These are phyloP conservation scores for Plebejus melissa DNA, from an alignment of 2,888 invertebrate genomes.

Conservation along the genomic window DNA sequence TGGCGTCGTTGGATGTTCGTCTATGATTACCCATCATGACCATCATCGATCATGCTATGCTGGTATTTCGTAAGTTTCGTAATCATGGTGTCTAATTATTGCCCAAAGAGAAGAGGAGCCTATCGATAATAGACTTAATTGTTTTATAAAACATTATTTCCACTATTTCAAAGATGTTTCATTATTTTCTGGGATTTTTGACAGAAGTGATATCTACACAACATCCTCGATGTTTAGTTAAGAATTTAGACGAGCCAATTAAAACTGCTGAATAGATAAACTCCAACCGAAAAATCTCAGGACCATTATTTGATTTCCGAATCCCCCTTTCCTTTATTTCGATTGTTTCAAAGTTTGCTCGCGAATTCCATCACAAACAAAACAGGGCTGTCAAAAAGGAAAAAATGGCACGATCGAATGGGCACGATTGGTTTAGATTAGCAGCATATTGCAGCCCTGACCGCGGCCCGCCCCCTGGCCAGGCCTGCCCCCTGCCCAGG, in stretches of 20 bases:
- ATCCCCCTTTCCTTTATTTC: not conserved
- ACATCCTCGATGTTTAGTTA: too few relatives aligned
- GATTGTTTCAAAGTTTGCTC: not conserved
- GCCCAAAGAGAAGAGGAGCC: too few relatives aligned
- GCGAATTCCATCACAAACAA: slow-evolving; percentile 15
- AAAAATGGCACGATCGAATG: slow-evolving; percentile 36
- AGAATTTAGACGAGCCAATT: not conserved
- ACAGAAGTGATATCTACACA: too few relatives aligned
- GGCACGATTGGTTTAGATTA: slow-evolving; percentile 42
- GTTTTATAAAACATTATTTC: too few relatives aligned
- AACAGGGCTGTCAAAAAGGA: slow-evolving; percentile 30
- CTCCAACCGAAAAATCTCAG: not conserved
- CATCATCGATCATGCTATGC: too few relatives aligned
- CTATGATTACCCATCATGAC: too few relatives aligned
- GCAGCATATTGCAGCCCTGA: slow-evolving; percentile 46
- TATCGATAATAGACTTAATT: too few relatives aligned
- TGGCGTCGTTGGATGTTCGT: too few relatives aligned
- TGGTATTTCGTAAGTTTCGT: too few relatives aligned
- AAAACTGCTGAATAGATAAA: not conserved
- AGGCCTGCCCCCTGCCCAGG: slow-evolving; percentile 41
- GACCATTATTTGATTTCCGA: not conserved
- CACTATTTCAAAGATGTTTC: too few relatives aligned
- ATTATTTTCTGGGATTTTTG: too few relatives aligned
- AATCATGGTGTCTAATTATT: too few relatives aligned
- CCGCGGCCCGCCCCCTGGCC: slow-evolving; percentile 60